Conservation (phyloP, 2,888 invertebrate species). For the Dendrolimus pini region DNA sequence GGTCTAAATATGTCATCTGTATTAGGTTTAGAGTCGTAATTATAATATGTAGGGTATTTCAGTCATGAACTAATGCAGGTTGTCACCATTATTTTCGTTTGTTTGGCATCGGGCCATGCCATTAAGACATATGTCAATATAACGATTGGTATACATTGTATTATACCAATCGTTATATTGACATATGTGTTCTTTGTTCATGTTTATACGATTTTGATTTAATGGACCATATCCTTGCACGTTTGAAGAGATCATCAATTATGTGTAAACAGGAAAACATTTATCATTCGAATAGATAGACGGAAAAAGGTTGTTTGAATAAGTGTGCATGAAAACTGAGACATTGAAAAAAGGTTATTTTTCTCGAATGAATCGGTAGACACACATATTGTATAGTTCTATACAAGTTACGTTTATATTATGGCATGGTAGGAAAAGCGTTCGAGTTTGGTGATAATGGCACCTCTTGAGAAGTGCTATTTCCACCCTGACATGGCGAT, state of each 20-base stretch:
- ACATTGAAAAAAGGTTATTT: background rate
- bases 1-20: constrained; percentile 21
- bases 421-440: no score
- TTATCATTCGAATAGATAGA: background rate
- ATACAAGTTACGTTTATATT: no score
- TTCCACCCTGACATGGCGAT: no score
- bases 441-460: no score
- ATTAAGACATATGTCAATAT: constrained; percentile 40
- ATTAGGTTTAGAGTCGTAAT: background rate
- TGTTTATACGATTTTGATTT: constrained; percentile 4
- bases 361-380: no score
- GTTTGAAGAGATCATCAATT: background rate
- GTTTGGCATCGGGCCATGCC: constrained; percentile 37
- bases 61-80: constrained; percentile 22
- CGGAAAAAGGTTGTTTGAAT: background rate
- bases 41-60: constrained; percentile 23
- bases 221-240: background rate
- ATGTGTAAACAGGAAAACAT: background rate
- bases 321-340: background rate
- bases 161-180: no score
- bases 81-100: constrained; percentile 36
- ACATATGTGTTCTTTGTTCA: constrained; percentile 3
- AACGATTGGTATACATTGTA: constrained; percentile 14
- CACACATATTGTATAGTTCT: no score
- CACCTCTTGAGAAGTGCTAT: no score